These are phyloP conservation scores for Drosophila orena DNA, from an alignment of 1,140 invertebrate genomes.

Conservation along the genomic window DNA sequence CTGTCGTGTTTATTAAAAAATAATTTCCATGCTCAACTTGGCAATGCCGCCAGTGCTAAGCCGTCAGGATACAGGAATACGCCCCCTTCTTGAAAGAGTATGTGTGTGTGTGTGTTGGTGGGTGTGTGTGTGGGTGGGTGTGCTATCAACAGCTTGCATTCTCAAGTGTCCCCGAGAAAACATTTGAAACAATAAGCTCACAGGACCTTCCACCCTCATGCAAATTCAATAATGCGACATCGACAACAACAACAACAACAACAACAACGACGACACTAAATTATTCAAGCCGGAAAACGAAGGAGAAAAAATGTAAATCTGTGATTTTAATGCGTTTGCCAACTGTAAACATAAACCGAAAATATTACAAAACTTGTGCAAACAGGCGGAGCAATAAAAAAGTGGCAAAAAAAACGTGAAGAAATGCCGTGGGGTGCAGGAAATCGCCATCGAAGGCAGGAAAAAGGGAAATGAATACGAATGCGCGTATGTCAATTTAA, in stretches of 20 bases:
- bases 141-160: slow-evolving; percentile 54
- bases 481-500: slow-evolving; percentile 82
- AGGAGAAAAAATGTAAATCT: slow-evolving; percentile 79
- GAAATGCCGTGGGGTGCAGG: slow-evolving; percentile 16
- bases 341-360: slow-evolving; percentile 83
- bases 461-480: slow-evolving; percentile 23
- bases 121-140: slow-evolving; percentile 14
- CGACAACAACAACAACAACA: slow-evolving; percentile 23
- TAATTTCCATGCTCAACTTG: slow-evolving; percentile 80
- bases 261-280: slow-evolving; percentile 69
- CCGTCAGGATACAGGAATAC: slow-evolving; percentile 21
- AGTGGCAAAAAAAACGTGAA: neutral
- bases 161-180: slow-evolving; percentile 51
- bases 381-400: slow-evolving; percentile 67
- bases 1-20: slow-evolving; percentile 81
- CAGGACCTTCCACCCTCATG: slow-evolving; percentile 43
- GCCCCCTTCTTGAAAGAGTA: neutral
- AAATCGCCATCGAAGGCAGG: neutral
- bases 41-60: slow-evolving; percentile 44
- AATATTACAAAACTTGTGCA: slow-evolving; percentile 83
- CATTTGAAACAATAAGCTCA: slow-evolving; percentile 80
- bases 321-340: slow-evolving; percentile 84
- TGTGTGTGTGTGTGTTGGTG: slow-evolving; percentile 23
- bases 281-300: slow-evolving; percentile 60
- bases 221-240: slow-evolving; percentile 79